Percentiles rank a stretch among this genome's conserved stretches.
Conservation (phyloP, 2,888 invertebrate genomes). For the Anodontia alba region DNA sequence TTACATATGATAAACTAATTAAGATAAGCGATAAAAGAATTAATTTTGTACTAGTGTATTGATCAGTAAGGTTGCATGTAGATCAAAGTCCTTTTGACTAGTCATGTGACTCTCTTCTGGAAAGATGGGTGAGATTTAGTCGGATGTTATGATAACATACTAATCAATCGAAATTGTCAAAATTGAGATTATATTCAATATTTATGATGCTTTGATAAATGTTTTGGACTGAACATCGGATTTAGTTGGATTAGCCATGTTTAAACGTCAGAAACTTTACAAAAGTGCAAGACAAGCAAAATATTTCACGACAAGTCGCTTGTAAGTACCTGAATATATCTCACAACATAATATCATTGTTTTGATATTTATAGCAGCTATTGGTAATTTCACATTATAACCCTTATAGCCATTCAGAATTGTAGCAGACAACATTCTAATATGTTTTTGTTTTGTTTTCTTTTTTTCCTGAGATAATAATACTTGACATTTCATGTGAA, state of each 20-base stretch:
- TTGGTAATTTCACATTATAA: too few relatives aligned
- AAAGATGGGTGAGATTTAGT: not conserved
- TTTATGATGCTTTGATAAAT: not conserved
- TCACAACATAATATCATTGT: too few relatives aligned
- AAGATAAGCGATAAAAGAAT: constrained; percentile 10
- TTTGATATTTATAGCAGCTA: too few relatives aligned
- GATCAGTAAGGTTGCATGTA: not conserved
- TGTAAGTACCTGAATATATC: not conserved
- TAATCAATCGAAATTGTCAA: not conserved
- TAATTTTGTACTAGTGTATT: constrained; percentile 9
- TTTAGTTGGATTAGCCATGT: not conserved
- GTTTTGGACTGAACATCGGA: not conserved
- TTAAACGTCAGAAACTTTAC: not conserved
- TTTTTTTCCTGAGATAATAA: too few relatives aligned
- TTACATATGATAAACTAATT: constrained; percentile 16
- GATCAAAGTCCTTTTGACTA: constrained; percentile 25
- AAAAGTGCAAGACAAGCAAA: not conserved
- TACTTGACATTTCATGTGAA: too few relatives aligned
- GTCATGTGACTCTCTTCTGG: constrained; percentile 24
- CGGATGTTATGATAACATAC: not conserved
- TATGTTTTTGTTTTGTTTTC: too few relatives aligned
- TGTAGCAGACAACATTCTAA: too few relatives aligned
- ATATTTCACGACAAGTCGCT: not conserved
- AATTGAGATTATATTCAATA: not conserved
- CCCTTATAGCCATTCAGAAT: too few relatives aligned